Percentiles rank a stretch among this genome's conserved stretches.
Evolutionary conservation across 2,113 vertebrate species (phyloP).

Genomic region (Halichoerus grypus): DNA sequence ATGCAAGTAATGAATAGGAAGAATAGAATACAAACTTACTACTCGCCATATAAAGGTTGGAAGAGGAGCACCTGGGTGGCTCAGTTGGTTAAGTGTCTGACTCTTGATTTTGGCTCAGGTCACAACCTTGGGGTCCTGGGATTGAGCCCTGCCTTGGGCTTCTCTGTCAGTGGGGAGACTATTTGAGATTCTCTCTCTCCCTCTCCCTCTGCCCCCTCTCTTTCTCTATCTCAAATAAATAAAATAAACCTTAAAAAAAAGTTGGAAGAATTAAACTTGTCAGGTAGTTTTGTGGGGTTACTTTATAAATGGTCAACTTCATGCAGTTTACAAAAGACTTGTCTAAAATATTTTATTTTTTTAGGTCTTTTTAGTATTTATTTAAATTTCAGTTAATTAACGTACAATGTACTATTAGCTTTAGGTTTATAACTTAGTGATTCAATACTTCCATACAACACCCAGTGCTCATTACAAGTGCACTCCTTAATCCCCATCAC

Average conservation of each 20-base stretch:
- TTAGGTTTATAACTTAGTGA: not conserved
- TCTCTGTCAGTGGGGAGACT: not conserved
- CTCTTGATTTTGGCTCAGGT: not conserved
- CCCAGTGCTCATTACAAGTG: not conserved
- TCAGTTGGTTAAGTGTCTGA: not conserved
- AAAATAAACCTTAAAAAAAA: not conserved
- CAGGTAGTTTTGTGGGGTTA: not conserved
- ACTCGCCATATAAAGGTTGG: not conserved
- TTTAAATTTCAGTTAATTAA: not conserved
- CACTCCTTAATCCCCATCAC: not conserved
- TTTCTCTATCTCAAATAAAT: not conserved
- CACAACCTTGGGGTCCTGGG: not conserved
- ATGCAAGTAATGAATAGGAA: not conserved
- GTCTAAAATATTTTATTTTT: not conserved
- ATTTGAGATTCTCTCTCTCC: not conserved
- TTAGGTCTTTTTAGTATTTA: not conserved
- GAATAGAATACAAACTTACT: not conserved
- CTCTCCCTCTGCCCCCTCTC: not conserved
- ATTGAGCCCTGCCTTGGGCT: not conserved
- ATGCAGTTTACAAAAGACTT: not conserved
- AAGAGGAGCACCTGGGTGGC: not conserved
- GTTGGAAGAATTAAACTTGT: not conserved
- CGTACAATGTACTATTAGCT: not conserved
- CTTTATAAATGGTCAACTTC: not conserved
- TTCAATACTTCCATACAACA: not conserved